Conservation (phyloP, 2,797 vertebrate species). For the Parambassis ranga region DNA sequence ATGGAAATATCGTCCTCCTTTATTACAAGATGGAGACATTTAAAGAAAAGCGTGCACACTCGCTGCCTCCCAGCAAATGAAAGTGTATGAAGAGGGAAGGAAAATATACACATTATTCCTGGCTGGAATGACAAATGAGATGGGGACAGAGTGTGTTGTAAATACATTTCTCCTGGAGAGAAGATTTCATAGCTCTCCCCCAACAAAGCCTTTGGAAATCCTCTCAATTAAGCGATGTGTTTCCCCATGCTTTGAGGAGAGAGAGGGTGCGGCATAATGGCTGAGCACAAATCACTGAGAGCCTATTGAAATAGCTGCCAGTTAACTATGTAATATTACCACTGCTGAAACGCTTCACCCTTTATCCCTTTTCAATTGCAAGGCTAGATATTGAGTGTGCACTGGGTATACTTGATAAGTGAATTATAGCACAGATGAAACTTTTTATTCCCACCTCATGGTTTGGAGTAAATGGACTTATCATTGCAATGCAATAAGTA, state of each 20-base stretch:
- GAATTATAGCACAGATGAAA: conserved; percentile 58
- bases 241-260: conserved; percentile 46
- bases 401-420: conserved; percentile 57
- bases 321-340: conserved; percentile 68
- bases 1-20: conserved; percentile 57
- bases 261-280: conserved; percentile 53
- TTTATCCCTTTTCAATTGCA: conserved; percentile 63
- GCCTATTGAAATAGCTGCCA: conserved; percentile 64
- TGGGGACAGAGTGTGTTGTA: conserved; percentile 48
- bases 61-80: conserved; percentile 58
- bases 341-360: conserved; percentile 48
- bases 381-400: conserved; percentile 43
- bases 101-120: conserved; percentile 61
- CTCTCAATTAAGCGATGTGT: conserved; percentile 67
- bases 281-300: conserved; percentile 64
- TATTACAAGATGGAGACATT: conserved; percentile 58
- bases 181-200: conserved; percentile 22
- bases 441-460: conserved; percentile 46
- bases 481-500: conserved; percentile 29
- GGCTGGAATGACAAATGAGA: conserved; percentile 68
- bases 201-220: conserved; percentile 65
- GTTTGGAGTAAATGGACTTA: conserved; percentile 22
- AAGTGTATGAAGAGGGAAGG: conserved; percentile 56
- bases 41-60: conserved; percentile 48
- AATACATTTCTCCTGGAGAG: conserved; percentile 64